Conservation (phyloP, 2,888 invertebrate species). For the Dexiosoma caninum region DNA sequence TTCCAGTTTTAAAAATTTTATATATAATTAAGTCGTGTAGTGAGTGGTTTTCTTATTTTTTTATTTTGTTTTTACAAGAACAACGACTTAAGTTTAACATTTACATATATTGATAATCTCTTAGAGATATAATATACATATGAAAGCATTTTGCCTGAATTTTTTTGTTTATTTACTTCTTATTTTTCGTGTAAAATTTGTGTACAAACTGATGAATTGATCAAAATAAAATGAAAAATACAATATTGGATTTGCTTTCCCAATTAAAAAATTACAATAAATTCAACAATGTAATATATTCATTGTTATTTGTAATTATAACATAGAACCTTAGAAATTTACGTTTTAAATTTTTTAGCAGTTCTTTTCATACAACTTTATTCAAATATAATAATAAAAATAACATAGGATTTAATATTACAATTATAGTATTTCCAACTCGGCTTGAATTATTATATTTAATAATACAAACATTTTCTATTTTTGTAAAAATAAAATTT, state of each 20-base stretch:
- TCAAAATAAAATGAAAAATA: neutral
- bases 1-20: slow-evolving; percentile 66
- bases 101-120: slow-evolving; percentile 67
- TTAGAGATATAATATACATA: slow-evolving; percentile 66
- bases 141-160: slow-evolving; percentile 20
- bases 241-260: neutral
- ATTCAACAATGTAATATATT: slow-evolving; percentile 36
- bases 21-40: slow-evolving; percentile 29
- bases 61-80: slow-evolving; percentile 66
- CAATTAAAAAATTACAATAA: slow-evolving; percentile 24
- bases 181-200: slow-evolving; percentile 38
- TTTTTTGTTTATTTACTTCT: slow-evolving; percentile 39
- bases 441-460: slow-evolving; percentile 19
- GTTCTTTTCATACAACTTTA: slow-evolving; percentile 21
- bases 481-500: slow-evolving; percentile 18
- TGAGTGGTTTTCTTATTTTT: slow-evolving; percentile 23
- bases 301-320: slow-evolving; percentile 30
- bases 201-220: slow-evolving; percentile 11
- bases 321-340: slow-evolving; percentile 34
- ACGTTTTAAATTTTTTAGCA: slow-evolving; percentile 39
- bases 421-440: slow-evolving; percentile 23
- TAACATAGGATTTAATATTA: slow-evolving; percentile 27
- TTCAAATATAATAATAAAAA: slow-evolving; percentile 31
- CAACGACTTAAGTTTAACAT: slow-evolving; percentile 65
- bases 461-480: slow-evolving; percentile 16